Conservation (phyloP, 2,113 vertebrate genomes). For the Perca fluviatilis region DNA sequence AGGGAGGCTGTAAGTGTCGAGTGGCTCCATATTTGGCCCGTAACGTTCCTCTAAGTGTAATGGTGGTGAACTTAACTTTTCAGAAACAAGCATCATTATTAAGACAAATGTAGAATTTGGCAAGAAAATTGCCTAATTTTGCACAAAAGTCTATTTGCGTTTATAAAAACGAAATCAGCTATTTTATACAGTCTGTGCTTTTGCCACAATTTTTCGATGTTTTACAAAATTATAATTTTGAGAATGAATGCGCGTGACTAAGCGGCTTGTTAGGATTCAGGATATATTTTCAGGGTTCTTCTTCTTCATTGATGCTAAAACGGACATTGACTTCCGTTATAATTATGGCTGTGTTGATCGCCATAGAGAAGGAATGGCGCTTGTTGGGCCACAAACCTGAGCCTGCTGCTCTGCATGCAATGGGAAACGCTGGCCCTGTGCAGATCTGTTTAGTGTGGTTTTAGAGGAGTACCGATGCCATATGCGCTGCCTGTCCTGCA, state of each 20-base stretch:
- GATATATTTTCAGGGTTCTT: constrained; percentile 7
- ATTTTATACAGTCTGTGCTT: neutral
- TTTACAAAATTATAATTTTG: neutral
- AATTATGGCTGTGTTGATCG: constrained; percentile 64
- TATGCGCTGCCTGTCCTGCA: constrained; percentile 63
- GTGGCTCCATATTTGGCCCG: neutral
- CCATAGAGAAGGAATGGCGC: constrained; percentile 33
- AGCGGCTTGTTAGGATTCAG: neutral
- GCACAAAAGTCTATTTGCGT: neutral
- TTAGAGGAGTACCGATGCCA: constrained; percentile 56
- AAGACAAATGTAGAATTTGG: neutral
- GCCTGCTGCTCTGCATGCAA: constrained; percentile 56
- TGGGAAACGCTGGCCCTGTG: constrained; percentile 36
- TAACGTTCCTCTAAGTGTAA: neutral
- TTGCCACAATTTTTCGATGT: neutral
- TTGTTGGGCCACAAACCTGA: constrained; percentile 36
- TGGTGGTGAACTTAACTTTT: neutral
- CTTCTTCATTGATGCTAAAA: constrained; percentile 58
- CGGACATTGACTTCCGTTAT: constrained; percentile 52
- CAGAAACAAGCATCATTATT: neutral
- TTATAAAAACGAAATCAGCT: neutral
- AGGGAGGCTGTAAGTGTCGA: neutral
- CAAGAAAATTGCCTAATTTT: neutral
- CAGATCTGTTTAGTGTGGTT: constrained; percentile 65
- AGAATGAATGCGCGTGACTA: constrained; percentile 9